Percentiles rank a stretch among this genome's conserved stretches.
phyloP scores from a whole-genome alignment of 2,113 vertebrate genomes.

The Festucalex cinctus region DNA sequence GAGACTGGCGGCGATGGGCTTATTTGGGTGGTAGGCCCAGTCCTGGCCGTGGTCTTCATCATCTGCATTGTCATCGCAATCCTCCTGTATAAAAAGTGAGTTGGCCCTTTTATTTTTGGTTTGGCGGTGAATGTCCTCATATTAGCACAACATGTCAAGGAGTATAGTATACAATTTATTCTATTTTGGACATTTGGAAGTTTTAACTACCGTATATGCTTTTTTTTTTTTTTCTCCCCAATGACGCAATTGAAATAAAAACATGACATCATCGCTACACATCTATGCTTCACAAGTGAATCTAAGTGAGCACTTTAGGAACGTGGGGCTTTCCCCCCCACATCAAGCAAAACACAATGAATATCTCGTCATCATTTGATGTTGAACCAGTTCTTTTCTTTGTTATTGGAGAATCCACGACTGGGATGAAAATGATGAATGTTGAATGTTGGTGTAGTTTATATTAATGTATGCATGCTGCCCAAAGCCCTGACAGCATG shows the following conservation, averaged over 20 bases:
- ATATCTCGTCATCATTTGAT: constrained; percentile 37
- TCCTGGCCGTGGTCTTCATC: constrained; percentile 96
- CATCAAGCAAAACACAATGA: constrained; percentile 1
- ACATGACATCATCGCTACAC: not conserved
- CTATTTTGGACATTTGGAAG: not conserved
- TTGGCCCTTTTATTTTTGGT: not conserved
- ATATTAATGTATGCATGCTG: constrained; percentile 44
- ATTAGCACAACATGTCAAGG: constrained; percentile 1
- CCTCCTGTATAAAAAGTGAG: constrained; percentile 98
- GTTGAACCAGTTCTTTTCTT: constrained; percentile 41
- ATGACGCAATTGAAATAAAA: not conserved
- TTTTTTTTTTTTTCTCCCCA: not conserved
- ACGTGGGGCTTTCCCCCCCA: not conserved
- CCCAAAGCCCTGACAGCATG: constrained; percentile 12
- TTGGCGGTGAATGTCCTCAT: constrained; percentile 10
- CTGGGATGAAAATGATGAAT: constrained; percentile 43
- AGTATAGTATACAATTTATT: not conserved
- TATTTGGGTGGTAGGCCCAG: constrained; percentile 98
- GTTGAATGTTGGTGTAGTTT: constrained; percentile 25
- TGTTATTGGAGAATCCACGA: constrained; percentile 17
- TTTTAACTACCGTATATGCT: not conserved
- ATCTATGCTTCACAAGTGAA: not conserved
- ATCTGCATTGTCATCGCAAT: constrained; percentile 99
- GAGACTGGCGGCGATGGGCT: constrained; percentile 89
- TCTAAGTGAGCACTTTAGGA: not conserved